Conservation (phyloP, 2,888 invertebrate species). For the Fragum fragum region DNA sequence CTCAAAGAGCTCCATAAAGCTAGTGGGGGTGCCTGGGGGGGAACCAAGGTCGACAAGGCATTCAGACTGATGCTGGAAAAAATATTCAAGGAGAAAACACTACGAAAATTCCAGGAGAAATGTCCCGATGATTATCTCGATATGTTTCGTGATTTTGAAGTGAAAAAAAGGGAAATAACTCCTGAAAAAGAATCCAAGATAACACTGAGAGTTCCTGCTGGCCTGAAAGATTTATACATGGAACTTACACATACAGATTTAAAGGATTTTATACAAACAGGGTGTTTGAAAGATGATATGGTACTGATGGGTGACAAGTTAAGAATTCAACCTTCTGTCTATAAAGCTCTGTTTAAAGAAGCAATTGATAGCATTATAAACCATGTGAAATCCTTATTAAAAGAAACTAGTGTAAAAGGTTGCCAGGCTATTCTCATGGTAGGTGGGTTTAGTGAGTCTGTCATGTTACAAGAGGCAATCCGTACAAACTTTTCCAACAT, state of each 20-base stretch:
- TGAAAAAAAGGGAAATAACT: not conserved
- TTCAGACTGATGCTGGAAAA: not conserved
- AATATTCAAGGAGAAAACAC: not conserved
- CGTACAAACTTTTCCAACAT: not conserved
- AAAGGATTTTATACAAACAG: not conserved
- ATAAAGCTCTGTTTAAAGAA: not conserved
- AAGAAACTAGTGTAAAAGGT: not conserved
- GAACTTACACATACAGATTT: not conserved
- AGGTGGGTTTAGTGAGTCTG: not conserved
- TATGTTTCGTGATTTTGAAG: not conserved
- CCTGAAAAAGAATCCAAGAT: not conserved
- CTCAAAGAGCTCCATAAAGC: conserved; percentile 2
- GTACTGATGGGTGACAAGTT: not conserved
- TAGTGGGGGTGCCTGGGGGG: conserved; percentile 2
- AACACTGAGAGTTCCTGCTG: not conserved
- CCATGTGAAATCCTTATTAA: conserved; percentile 6
- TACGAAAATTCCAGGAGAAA: not conserved
- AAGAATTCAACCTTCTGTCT: not conserved
- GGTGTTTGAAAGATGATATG: not conserved
- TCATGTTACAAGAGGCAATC: conserved; percentile 2
- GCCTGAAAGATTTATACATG: not conserved
- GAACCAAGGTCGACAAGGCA: not conserved
- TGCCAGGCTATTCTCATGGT: conserved; percentile 5
- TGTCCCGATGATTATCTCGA: not conserved
- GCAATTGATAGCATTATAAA: not conserved